Percentiles rank a stretch among this genome's conserved stretches.
These are phyloP conservation scores for Fragum whitleyi DNA, from an alignment of 2,888 invertebrate genomes.

Conservation along the genomic window DNA sequence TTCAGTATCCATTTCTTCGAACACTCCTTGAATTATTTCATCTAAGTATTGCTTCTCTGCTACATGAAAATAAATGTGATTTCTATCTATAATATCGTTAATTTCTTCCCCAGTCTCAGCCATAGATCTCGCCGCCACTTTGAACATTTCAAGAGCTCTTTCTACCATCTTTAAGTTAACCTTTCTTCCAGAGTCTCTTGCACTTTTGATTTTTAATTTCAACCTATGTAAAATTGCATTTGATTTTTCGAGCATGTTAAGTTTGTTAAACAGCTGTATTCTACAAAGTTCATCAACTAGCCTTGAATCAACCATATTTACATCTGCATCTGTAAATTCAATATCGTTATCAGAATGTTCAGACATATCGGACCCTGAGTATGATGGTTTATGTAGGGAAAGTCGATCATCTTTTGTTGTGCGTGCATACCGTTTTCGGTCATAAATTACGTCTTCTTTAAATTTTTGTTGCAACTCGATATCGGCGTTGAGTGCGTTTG, in stretches of 20 bases:
- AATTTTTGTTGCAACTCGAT: background rate
- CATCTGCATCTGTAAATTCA: conserved; percentile 9
- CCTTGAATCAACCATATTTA: conserved; percentile 8
- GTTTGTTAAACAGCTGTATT: background rate
- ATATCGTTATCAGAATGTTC: background rate
- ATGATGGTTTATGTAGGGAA: too few species aligned
- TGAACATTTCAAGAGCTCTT: background rate
- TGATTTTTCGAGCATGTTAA: background rate
- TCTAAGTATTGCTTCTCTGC: background rate
- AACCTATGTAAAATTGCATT: background rate
- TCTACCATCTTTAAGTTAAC: conserved; percentile 4
- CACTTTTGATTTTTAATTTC: background rate
- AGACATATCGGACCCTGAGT: too few species aligned
- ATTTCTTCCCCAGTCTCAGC: background rate
- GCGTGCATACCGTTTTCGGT: background rate
- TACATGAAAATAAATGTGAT: background rate
- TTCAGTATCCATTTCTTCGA: background rate
- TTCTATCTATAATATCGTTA: background rate
- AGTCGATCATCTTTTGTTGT: too few species aligned
- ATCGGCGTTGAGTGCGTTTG: too few species aligned
- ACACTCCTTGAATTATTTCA: background rate
- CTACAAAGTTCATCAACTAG: background rate
- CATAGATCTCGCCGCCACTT: background rate
- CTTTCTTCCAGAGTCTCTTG: background rate
- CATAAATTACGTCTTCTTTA: background rate